phyloP scores from a whole-genome alignment of 1,140 invertebrate species.

The Drosophila kurseongensis region DNA sequence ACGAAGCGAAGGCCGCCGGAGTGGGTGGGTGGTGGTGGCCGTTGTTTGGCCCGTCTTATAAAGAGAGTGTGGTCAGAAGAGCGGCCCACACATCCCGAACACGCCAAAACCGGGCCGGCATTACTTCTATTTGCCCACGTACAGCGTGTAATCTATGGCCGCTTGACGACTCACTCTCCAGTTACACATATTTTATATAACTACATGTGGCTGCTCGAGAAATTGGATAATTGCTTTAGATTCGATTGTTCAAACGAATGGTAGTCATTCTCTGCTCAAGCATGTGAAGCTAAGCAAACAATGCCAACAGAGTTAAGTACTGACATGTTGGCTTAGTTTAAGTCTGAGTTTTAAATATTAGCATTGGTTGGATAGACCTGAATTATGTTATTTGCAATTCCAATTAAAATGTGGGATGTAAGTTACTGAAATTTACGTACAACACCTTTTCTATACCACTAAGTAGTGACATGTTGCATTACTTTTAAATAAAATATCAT shows the following conservation, averaged over 20 bases:
- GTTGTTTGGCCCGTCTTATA: slow-evolving; percentile 22
- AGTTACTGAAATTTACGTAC: no score
- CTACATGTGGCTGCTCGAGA: slow-evolving; percentile 15
- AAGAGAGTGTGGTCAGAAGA: slow-evolving; percentile 32
- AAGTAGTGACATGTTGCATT: no score
- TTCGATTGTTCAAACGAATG: slow-evolving; percentile 18
- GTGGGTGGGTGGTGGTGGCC: slow-evolving; percentile 14
- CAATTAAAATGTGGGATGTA: no score
- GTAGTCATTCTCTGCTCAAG: slow-evolving; percentile 23
- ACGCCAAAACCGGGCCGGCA: slow-evolving; percentile 11
- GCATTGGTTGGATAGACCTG: no score
- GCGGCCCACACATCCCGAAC: slow-evolving; percentile 19
- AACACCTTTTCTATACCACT: no score
- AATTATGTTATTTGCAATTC: no score
- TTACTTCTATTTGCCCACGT: slow-evolving; percentile 41
- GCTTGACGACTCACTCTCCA: slow-evolving; percentile 16
- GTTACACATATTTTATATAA: slow-evolving; percentile 14
- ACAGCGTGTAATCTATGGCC: slow-evolving; percentile 24
- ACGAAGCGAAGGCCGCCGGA: slow-evolving; percentile 21
- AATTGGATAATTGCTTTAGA: slow-evolving; percentile 41
- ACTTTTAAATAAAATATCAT: no score
- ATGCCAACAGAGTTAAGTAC: not conserved
- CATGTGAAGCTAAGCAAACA: slow-evolving; percentile 12
- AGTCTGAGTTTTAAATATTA: not conserved
- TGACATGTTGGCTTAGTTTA: not conserved